Base-by-base conservation (phyloP, 1,140 invertebrate genomes). In the Xylocopa sonorina region DNA sequence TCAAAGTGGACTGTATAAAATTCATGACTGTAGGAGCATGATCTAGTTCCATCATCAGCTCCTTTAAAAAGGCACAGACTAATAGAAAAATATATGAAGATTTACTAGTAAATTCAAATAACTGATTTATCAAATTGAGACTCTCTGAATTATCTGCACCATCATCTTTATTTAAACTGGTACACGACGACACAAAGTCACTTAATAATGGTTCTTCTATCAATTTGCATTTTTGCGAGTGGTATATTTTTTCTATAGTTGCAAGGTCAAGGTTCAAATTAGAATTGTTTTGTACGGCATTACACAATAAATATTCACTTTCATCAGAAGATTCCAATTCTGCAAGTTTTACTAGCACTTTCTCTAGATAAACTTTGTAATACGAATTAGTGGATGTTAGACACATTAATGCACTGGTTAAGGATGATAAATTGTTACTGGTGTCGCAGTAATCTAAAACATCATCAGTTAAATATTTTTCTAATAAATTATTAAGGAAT, bases 161-260 rank as follows among this genome's bases (percentile, higher is more conserved):
- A 66, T 77, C 58, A 14, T 74, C 64, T 32, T 68, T 67, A 29
- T 87, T 80, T 46, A 75, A 34, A 51, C 81, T 34, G 0, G 60
- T 18, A 57, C 72, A 81, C n/a, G 57, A 80, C 18, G 53, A 46
- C 1, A 81, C 7, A 66, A 92, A 90, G 78, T 77, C 78, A 27
- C 90, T 75, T 4, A 88, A 48, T 21, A 92, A 62, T n/a, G 90
- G 89, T 64, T 87, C 74, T 68, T 92, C 89, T 57, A 92, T 88
- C 29, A 90, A 78, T 75, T 88, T 67, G 32, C 68, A 78, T 12
- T 43, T 84, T 41, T 90, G 85, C 2, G 71, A 69, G 16, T 58
- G 29, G 76, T 89, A 92, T 51, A 92, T 86, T 41, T 75, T 73
- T 81, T 92, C 88, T 32, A 90, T 75, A 0, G 80, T 79, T 4